A percentile compares a stretch with the other conserved stretches of the same genome.
These are phyloP conservation scores for Salarias fasciatus DNA, from an alignment of 2,797 vertebrate species.

Conservation along the genomic window DNA sequence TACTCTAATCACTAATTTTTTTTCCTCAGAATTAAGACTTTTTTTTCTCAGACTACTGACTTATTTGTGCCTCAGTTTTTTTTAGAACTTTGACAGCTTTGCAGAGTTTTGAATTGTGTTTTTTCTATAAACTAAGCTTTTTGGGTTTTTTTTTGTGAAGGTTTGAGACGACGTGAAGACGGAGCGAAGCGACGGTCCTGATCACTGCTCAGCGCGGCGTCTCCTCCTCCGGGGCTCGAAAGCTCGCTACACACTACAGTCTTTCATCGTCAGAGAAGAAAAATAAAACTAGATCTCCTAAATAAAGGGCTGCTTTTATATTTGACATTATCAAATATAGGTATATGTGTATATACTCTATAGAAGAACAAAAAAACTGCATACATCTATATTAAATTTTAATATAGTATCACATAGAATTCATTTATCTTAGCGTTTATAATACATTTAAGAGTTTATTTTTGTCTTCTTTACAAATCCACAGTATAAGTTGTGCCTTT, in stretches of 20 bases:
- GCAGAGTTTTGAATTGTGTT: too few relatives aligned
- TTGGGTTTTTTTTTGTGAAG: slow-evolving; percentile 27
- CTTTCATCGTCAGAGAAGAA: slow-evolving; percentile 51
- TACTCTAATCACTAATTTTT: too few relatives aligned
- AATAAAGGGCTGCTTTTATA: slow-evolving; percentile 75
- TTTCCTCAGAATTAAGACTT: background rate
- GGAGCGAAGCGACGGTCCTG: slow-evolving; percentile 20
- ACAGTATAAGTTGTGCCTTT: slow-evolving; percentile 79
- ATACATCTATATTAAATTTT: slow-evolving; percentile 77
- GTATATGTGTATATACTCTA: slow-evolving; percentile 73
- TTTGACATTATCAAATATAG: slow-evolving; percentile 81
- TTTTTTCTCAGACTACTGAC: too few relatives aligned
- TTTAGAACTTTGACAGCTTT: too few relatives aligned
- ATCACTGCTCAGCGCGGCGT: slow-evolving; percentile 46
- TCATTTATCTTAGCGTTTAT: slow-evolving; percentile 67
- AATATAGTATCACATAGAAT: slow-evolving; percentile 76
- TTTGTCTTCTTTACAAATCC: slow-evolving; percentile 74
- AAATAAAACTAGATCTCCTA: slow-evolving; percentile 61
- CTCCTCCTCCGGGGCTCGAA: slow-evolving; percentile 42
- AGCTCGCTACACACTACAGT: slow-evolving; percentile 54
- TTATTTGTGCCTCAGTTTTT: too few relatives aligned
- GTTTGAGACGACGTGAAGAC: background rate
- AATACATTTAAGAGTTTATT: slow-evolving; percentile 69
- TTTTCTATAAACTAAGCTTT: too few relatives aligned
- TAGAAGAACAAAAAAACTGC: slow-evolving; percentile 66